Evolutionary conservation across 1,140 invertebrate genomes (phyloP), one percentile per base, ranked within the genome.

Genomic region (Zaprionus kolodkinae): DNA sequence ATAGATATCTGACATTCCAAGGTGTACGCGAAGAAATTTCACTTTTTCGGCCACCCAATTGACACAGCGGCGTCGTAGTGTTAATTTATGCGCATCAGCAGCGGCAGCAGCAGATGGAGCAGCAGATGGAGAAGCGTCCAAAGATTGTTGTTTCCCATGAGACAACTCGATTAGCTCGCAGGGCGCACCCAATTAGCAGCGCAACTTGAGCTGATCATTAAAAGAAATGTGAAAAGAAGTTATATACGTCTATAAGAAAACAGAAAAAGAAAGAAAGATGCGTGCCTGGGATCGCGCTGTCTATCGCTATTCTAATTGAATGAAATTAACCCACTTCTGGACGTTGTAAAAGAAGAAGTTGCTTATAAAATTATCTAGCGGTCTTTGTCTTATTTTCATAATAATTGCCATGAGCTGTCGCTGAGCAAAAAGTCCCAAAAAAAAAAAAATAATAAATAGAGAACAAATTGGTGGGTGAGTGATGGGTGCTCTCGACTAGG

Each of bases 291-390:
- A 11, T 67, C 70, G 54, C 54, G 35, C 43, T 50, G 48, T 25
- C 38, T 25, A n/a, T 81, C 21, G 21, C 21, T 21, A 85, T 89
- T 89, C 85, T 89, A 89, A 89, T 89, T 89, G 85, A 89, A 89
- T 89, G 78, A 76, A 76, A 89, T 89, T 89, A 89, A 89, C 85
- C 85, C 64, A 89, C 66, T 81, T 89, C 78, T 72, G 56, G 65
- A 59, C 67, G 59, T 30, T 68, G 69, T 74, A 80, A 69, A 77
- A 77, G 15, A 55, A 52, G 48, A 62, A 11, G 25, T 54, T 54
- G 33, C 48, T 38, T 73, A 69, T 48, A 43, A 72, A 68, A 68
- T 54, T 66, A 55, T 30, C 27, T 78, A 70, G 69, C 45, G 61
- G 52, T 57, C 57, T 45, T 63, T 79, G 61, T 81, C 57, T 81